Evolutionary conservation across 2,888 invertebrate genomes (phyloP).

Genomic region (Meliscaeva auricollis): DNA sequence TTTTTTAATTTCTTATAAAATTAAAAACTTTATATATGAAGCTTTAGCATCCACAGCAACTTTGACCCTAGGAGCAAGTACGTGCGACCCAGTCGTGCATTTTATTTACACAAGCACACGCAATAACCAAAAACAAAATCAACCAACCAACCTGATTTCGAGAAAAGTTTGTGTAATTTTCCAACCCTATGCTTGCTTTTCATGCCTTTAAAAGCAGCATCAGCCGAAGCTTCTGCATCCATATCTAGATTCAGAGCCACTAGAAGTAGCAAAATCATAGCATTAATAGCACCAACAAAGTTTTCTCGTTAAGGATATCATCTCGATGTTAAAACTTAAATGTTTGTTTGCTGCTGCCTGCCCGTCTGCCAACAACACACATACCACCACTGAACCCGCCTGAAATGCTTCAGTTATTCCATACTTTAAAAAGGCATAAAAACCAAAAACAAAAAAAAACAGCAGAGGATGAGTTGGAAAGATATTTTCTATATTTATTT

Average conservation of each 20-base stretch:
- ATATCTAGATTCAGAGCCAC: neutral
- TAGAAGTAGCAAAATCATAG: slow-evolving; percentile 6
- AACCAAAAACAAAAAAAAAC: neutral
- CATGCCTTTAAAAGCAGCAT: neutral
- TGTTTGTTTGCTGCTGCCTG: slow-evolving; percentile 36
- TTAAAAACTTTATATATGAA: too few relatives aligned
- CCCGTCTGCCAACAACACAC: slow-evolving; percentile 24
- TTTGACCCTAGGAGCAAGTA: too few relatives aligned
- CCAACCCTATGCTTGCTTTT: slow-evolving; percentile 3
- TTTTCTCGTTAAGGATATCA: slow-evolving; percentile 74
- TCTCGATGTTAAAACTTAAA: slow-evolving; percentile 67
- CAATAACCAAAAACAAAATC: neutral
- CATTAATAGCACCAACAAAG: slow-evolving; percentile 55
- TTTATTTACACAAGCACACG: neutral
- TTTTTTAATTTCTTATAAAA: too few relatives aligned
- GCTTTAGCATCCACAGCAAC: too few relatives aligned
- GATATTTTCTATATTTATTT: slow-evolving; percentile 50
- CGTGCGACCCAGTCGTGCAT: too few relatives aligned
- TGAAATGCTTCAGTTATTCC: slow-evolving; percentile 31
- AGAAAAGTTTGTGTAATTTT: slow-evolving; percentile 44
- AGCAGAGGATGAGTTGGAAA: neutral
- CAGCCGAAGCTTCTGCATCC: neutral
- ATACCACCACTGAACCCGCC: slow-evolving; percentile 1
- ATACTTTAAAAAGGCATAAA: slow-evolving; percentile 32
- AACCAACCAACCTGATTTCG: neutral